Percentiles rank a stretch among this genome's conserved stretches.
These are phyloP conservation scores for Caenorhabditis becei DNA, from an alignment of 2,888 invertebrate species.

Conservation along the genomic window DNA sequence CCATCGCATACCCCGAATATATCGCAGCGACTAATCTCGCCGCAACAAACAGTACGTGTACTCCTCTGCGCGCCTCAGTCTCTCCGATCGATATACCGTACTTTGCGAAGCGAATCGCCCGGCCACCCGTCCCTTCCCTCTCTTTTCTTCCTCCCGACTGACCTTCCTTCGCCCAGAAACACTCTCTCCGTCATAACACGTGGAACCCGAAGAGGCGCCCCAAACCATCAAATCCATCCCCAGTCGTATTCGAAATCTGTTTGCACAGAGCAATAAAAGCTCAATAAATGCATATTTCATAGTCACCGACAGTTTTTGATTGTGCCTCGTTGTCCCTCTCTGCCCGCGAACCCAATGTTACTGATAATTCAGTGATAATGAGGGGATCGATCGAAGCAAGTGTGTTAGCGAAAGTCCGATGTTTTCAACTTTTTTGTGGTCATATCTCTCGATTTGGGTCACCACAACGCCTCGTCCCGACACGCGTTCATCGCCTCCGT, in stretches of 20 bases:
- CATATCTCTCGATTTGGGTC: constrained; percentile 56
- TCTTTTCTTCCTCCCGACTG: constrained; percentile 31
- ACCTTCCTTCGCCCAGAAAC: constrained; percentile 16
- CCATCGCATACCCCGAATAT: constrained; percentile 31
- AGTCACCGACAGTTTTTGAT: background rate
- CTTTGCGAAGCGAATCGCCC: constrained; percentile 18
- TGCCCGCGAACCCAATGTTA: background rate
- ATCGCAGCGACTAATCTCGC: constrained; percentile 45
- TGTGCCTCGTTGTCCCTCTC: background rate
- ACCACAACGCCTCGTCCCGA: constrained; percentile 4
- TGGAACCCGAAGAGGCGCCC: constrained; percentile 14
- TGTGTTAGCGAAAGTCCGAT: constrained; percentile 51
- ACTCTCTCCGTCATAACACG: constrained; percentile 14
- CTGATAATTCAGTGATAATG: constrained; percentile 4
- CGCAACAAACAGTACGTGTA: constrained; percentile 20
- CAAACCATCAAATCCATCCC: constrained; percentile 2
- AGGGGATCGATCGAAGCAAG: constrained; percentile 8
- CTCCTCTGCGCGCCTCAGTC: constrained; percentile 35
- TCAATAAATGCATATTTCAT: constrained; percentile 3
- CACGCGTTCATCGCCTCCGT: constrained; percentile 41
- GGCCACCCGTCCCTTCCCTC: constrained; percentile 43
- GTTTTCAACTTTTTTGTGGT: constrained; percentile 51
- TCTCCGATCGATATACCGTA: constrained; percentile 54
- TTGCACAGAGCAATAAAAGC: constrained; percentile 25
- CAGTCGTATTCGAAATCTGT: background rate